A percentile compares a stretch with the other conserved stretches of the same genome.
phyloP scores from a whole-genome alignment of 1,140 invertebrate species.

The Ips typographus region DNA sequence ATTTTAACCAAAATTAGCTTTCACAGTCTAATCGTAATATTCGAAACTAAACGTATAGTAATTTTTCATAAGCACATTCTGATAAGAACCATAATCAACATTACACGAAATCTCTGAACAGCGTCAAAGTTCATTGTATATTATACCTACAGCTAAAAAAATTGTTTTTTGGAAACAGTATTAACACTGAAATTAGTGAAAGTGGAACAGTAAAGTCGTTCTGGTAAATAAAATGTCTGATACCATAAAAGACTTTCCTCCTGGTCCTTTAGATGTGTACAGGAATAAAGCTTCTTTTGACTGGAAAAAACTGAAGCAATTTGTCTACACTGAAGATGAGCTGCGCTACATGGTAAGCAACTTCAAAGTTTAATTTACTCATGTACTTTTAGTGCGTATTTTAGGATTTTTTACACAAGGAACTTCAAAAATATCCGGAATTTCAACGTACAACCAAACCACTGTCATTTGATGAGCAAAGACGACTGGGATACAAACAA shows the following conservation, averaged over 20 bases:
- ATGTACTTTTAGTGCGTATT: neutral
- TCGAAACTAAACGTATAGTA: no score
- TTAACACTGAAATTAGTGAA: no score
- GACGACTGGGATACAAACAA: slow-evolving; percentile 62
- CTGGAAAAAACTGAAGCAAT: slow-evolving; percentile 75
- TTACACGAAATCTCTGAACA: no score
- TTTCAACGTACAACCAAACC: slow-evolving; percentile 4
- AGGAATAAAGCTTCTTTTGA: slow-evolving; percentile 73
- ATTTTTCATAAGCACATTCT: no score
- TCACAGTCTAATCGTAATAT: no score
- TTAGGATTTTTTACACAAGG: slow-evolving; percentile 36
- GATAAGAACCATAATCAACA: no score
- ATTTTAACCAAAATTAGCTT: no score
- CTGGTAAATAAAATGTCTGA: slow-evolving; percentile 37
- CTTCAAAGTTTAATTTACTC: slow-evolving; percentile 1
- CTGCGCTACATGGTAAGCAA: slow-evolving; percentile 32
- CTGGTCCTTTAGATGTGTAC: slow-evolving; percentile 72
- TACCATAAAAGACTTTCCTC: slow-evolving; percentile 55
- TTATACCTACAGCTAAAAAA: no score
- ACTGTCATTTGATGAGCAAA: slow-evolving; percentile 60
- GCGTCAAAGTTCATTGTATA: no score
- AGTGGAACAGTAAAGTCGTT: no score
- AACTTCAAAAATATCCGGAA: slow-evolving; percentile 33
- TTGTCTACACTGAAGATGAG: slow-evolving; percentile 54
- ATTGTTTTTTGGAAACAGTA: no score